Conservation (phyloP, 2,888 invertebrate genomes). For the Monopis laevigella region DNA sequence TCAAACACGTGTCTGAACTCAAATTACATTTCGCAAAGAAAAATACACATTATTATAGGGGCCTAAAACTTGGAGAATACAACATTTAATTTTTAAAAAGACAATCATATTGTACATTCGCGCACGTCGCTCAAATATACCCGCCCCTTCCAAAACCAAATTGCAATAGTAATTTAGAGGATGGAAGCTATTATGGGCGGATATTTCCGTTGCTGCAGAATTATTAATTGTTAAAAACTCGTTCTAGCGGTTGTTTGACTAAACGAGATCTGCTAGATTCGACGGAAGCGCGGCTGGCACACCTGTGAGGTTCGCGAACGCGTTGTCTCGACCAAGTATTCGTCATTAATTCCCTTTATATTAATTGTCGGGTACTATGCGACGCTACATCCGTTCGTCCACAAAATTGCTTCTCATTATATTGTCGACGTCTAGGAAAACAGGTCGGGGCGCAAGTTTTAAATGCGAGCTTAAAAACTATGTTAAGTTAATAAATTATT, state of each 20-base stretch:
- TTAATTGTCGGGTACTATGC: constrained; percentile 49
- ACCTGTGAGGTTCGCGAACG: constrained; percentile 47
- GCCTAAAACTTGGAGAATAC: constrained; percentile 26
- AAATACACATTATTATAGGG: constrained; percentile 37
- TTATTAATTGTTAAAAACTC: constrained; percentile 43
- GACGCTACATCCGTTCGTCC: constrained; percentile 42
- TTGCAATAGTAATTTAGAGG: constrained; percentile 57
- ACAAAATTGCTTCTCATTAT: constrained; percentile 44
- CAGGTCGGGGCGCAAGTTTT: constrained; percentile 17
- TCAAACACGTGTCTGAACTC: constrained; percentile 58
- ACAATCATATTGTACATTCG: constrained; percentile 44
- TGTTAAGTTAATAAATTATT: neutral
- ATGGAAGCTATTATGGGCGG: constrained; percentile 51
- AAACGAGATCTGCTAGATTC: constrained; percentile 41
- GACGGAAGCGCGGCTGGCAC: constrained; percentile 33
- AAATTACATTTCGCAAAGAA: constrained; percentile 44
- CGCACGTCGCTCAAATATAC: too few relatives aligned
- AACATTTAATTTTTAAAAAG: constrained; percentile 55
- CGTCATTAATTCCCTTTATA: constrained; percentile 37
- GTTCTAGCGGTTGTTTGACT: constrained; percentile 25
- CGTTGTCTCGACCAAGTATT: constrained; percentile 31
- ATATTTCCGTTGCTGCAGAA: constrained; percentile 40
- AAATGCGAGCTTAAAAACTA: constrained; percentile 1
- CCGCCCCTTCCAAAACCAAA: constrained; percentile 44
- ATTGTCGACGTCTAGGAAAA: constrained; percentile 27